Conservation (phyloP, 1,140 invertebrate genomes). For the Brachionus calyciflorus region DNA sequence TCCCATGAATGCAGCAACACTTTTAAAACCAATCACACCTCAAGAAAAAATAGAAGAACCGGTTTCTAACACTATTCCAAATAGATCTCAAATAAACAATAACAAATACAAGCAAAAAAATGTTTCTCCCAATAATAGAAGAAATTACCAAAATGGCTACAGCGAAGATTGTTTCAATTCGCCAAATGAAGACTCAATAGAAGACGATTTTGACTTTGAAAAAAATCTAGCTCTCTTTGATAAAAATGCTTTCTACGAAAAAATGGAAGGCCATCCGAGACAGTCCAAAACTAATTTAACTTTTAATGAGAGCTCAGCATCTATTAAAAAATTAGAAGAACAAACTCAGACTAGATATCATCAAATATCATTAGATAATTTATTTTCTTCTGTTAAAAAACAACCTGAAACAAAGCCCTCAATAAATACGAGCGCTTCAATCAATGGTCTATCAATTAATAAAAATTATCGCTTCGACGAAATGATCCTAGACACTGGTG, state of each 20-base stretch:
- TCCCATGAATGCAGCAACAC: background rate
- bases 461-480: conserved; percentile 74
- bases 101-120: background rate
- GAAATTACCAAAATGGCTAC: background rate
- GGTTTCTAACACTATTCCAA: background rate
- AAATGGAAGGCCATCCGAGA: conserved; percentile 64
- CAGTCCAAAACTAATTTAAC: conserved; percentile 50
- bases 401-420: background rate
- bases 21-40: background rate
- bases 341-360: background rate
- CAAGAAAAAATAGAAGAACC: background rate
- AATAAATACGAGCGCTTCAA: background rate
- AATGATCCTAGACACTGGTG: conserved; percentile 70
- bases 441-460: conserved; percentile 45
- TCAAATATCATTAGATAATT: conserved; percentile 37
- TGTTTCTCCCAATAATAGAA: background rate
- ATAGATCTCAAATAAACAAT: background rate
- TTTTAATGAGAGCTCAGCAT: conserved; percentile 4
- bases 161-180: conserved; percentile 66
- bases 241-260: conserved; percentile 71
- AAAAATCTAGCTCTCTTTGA: conserved; percentile 85
- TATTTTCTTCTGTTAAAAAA: conserved; percentile 7
- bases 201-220: conserved; percentile 86
- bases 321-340: background rate
- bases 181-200: conserved; percentile 64